A percentile compares a stretch with the other conserved stretches of the same genome.
Evolutionary conservation across 2,797 vertebrate genomes (phyloP).

Genomic region (Chromis chromis): DNA sequence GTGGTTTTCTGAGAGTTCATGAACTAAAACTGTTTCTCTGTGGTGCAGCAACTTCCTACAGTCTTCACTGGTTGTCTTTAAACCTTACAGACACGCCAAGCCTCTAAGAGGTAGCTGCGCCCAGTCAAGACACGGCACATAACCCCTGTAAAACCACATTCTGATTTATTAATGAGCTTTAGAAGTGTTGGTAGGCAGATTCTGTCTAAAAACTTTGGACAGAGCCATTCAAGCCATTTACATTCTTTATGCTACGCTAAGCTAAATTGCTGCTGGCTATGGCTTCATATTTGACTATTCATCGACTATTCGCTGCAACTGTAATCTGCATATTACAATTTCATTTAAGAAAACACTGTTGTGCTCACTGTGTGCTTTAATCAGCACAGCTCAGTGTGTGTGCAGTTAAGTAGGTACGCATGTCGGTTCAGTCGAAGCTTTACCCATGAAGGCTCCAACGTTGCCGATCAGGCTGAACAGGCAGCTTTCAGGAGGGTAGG

Average conservation of each 20-base stretch:
- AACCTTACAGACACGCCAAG: neutral
- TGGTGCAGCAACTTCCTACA: neutral
- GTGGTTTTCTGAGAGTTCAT: neutral
- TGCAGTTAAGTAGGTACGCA: neutral
- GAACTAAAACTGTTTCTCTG: neutral
- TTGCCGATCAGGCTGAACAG: conserved; percentile 96
- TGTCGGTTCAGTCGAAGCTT: conserved; percentile 32
- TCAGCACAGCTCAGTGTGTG: neutral
- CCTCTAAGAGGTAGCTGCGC: neutral
- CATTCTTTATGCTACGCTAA: neutral
- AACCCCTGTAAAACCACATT: neutral
- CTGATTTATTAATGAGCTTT: conserved; percentile 8
- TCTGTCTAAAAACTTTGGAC: neutral
- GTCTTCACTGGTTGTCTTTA: conserved; percentile 5
- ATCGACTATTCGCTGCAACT: no score
- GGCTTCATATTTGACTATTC: neutral
- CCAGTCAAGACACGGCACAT: neutral
- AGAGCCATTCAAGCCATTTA: neutral
- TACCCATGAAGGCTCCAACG: conserved; percentile 94
- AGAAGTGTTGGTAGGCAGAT: neutral
- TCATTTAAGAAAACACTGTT: neutral
- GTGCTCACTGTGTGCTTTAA: neutral
- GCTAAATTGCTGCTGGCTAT: no score
- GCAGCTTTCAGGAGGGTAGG: conserved; percentile 93
- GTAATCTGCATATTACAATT: no score